Base-by-base conservation (phyloP, 2,113 vertebrate genomes). In the Pseudopipra pipra region DNA sequence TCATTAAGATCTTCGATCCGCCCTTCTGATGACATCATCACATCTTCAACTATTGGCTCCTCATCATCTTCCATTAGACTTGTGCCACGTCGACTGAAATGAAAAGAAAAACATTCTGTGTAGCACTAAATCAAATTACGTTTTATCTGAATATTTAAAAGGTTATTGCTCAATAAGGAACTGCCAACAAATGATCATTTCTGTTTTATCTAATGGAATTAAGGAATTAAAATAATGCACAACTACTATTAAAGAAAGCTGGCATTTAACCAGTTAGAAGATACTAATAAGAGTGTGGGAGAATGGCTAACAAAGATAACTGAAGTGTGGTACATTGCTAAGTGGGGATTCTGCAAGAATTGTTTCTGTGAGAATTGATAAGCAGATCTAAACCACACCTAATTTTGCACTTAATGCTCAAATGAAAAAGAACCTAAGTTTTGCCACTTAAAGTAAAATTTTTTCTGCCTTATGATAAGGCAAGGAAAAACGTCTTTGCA, bases 21-120 rank as follows among this genome's bases (percentile, higher is more conserved):
- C 72, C 99, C 99, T 98, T 99, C 99, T 51, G 99, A 99, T 75
- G 99, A 99, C 99, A 99, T 99, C 99, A 99, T 99, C 93, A 99
- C 99, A 74, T 99, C 99, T 98, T 99, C 99, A 92, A 99, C 99
- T 70, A 99, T 99, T 12, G 99, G 99, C 97, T 99, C 99, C 96
- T 99, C 99, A 55, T 99, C 99, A 87, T 99, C 99, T 97, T 99
- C 99, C 99, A 99, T 99, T 79, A 99, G 98, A 94, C 99, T 99
- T 90, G 99, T 99, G 95, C 99, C 98, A 96, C 99, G 99, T 94
- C 99, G 99, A 98, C 99, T 99, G 96, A 74, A 87, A 96, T 66
- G 81, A 61, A 87, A 96, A 94, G 82, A 44, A 81, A 90, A 70
- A 87, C 17, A 5, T 4, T 24, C 2, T 44, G 44, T 87, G 92